A percentile compares a stretch with the other conserved stretches of the same genome.
Evolutionary conservation across 2,797 vertebrate genomes (phyloP).

Genomic region (Sebastes minor): DNA sequence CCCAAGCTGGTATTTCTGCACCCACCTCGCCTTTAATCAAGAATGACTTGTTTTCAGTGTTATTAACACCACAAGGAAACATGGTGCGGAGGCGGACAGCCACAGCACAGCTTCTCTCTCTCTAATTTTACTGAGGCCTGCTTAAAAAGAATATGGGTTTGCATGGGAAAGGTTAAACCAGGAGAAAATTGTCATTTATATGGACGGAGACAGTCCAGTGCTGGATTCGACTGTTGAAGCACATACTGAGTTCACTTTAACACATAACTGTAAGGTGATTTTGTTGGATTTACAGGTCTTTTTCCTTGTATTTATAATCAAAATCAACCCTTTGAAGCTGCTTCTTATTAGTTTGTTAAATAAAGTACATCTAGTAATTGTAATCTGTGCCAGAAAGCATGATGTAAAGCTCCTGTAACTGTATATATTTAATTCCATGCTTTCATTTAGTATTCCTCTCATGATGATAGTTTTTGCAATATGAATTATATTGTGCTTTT

Average conservation of each 20-base stretch:
- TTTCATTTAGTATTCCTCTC: neutral
- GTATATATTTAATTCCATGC: neutral
- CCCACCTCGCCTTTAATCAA: constrained; percentile 81
- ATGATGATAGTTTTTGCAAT: neutral
- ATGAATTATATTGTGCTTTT: neutral
- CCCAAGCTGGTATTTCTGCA: constrained; percentile 81
- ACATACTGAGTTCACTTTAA: neutral
- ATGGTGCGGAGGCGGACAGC: constrained; percentile 75
- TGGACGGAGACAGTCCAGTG: constrained; percentile 25
- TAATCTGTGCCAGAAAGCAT: neutral
- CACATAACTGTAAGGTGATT: neutral
- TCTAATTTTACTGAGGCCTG: constrained; percentile 75
- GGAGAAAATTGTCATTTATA: constrained; percentile 55
- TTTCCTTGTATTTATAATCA: neutral
- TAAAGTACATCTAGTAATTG: neutral
- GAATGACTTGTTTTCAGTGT: constrained; percentile 75
- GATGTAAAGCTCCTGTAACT: neutral
- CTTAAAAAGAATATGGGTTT: constrained; percentile 67
- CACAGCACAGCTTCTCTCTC: constrained; percentile 69
- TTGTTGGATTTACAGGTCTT: neutral
- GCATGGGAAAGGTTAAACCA: constrained; percentile 69
- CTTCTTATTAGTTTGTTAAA: neutral
- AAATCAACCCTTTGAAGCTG: constrained; percentile 11
- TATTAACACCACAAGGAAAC: constrained; percentile 81
- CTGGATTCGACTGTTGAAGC: constrained; percentile 6